Conservation (phyloP, 2,888 invertebrate genomes). For the Heliconius cydno region DNA sequence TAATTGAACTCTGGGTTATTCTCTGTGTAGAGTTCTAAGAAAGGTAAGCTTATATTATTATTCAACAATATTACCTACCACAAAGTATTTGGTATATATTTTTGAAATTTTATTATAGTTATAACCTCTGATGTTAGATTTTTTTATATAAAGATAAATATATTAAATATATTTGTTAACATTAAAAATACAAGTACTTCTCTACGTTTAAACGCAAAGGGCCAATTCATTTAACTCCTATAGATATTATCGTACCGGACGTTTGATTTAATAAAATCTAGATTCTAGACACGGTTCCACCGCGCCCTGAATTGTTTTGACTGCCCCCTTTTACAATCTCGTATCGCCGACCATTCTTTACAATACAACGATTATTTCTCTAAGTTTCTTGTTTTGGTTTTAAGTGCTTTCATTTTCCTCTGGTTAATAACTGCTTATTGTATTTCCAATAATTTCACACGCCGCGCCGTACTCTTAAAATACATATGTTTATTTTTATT, state of each 20-base stretch:
- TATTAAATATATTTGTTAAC: background rate
- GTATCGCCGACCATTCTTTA: conserved; percentile 57
- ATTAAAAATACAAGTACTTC: background rate
- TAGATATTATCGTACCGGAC: conserved; percentile 38
- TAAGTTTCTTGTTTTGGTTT: conserved; percentile 58
- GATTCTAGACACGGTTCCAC: conserved; percentile 39
- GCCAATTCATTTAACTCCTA: conserved; percentile 38
- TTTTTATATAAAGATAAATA: background rate
- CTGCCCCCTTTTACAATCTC: conserved; percentile 57
- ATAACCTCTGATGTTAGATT: background rate
- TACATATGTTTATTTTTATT: conserved; percentile 49
- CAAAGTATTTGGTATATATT: background rate
- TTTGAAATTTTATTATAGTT: background rate
- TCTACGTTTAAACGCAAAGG: conserved; percentile 18
- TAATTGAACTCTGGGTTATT: conserved; percentile 32
- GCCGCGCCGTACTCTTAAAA: conserved; percentile 49
- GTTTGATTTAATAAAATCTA: conserved; percentile 45
- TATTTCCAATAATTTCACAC: conserved; percentile 58
- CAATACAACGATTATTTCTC: conserved; percentile 61
- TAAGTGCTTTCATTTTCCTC: conserved; percentile 61
- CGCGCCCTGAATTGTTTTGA: conserved; percentile 47
- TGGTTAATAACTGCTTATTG: conserved; percentile 57
- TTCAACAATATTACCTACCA: conserved; percentile 5
- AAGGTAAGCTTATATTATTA: background rate
- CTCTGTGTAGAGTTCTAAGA: background rate